Conservation (phyloP, 2,113 vertebrate genomes). For the Crotalus helleri region DNA sequence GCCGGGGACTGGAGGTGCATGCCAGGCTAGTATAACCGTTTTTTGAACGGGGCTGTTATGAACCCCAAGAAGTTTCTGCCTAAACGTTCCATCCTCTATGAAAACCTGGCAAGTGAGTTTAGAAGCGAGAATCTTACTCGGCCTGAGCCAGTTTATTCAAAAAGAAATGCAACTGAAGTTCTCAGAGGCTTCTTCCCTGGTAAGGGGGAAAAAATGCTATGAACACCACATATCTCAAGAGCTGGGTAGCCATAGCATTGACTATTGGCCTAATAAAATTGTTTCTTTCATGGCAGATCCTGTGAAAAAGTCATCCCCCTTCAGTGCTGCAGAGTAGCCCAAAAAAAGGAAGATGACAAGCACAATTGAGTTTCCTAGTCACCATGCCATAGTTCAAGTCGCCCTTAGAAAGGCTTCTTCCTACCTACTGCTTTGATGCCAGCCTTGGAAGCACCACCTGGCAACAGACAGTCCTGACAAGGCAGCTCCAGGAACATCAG, state of each 20-base stretch:
- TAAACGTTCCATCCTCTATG: no score
- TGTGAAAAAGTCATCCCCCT: background rate
- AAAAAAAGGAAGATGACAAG: background rate
- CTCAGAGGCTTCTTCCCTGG: no score
- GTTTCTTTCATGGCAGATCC: background rate
- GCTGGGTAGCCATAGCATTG: background rate
- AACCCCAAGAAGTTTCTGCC: no score
- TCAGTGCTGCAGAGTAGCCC: background rate
- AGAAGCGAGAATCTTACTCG: no score
- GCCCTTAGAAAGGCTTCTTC: background rate
- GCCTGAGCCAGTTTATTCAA: no score
- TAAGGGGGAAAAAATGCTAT: no score
- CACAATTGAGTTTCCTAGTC: background rate
- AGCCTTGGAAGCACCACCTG: background rate
- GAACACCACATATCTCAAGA: background rate
- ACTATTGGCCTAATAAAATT: background rate
- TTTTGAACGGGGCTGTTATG: no score
- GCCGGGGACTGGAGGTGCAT: no score
- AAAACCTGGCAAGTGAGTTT: no score
- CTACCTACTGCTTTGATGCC: background rate
- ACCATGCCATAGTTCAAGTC: background rate
- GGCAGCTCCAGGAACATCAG: background rate
- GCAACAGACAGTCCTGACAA: background rate
- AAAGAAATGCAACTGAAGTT: no score
- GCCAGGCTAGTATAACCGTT: no score